Conservation (phyloP, 2,888 invertebrate genomes). For the Cryptosula pallasiana region DNA sequence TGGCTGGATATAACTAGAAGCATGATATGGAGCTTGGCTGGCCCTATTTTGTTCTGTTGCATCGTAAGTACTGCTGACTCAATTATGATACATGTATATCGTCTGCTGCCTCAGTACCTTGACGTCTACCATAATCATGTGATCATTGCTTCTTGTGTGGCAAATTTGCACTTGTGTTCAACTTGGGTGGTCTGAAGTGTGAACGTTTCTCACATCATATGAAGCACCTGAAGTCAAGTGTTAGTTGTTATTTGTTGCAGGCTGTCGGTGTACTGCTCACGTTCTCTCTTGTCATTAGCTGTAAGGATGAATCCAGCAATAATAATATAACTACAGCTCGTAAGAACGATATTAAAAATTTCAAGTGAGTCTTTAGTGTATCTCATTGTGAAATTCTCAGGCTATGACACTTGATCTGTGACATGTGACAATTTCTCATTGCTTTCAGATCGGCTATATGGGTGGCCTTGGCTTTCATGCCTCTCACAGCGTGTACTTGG, state of each 20-base stretch:
- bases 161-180: no score
- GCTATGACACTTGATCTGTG: no score
- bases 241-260: neutral
- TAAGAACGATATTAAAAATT: conserved; percentile 4
- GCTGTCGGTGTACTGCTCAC: neutral
- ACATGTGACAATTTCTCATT: no score
- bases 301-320: neutral
- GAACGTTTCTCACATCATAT: no score
- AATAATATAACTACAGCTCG: neutral
- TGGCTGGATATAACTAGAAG: conserved; percentile 91
- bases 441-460: conserved; percentile 69
- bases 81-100: no score
- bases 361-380: conserved; percentile 18
- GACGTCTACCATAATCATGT: no score
- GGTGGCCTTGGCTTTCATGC: conserved; percentile 79
- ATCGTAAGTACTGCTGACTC: conserved; percentile 56
- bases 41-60: conserved; percentile 77
- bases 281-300: neutral
- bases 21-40: conserved; percentile 90
- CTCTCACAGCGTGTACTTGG: conserved; percentile 79
- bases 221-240: no score
- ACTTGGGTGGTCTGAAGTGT: no score
- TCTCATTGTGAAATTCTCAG: no score
- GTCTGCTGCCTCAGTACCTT: no score
- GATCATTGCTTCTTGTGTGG: no score